A percentile compares a stretch with the other conserved stretches of the same genome.
Conservation (phyloP, 2,888 invertebrate species). For the Drosophila diplacantha region DNA sequence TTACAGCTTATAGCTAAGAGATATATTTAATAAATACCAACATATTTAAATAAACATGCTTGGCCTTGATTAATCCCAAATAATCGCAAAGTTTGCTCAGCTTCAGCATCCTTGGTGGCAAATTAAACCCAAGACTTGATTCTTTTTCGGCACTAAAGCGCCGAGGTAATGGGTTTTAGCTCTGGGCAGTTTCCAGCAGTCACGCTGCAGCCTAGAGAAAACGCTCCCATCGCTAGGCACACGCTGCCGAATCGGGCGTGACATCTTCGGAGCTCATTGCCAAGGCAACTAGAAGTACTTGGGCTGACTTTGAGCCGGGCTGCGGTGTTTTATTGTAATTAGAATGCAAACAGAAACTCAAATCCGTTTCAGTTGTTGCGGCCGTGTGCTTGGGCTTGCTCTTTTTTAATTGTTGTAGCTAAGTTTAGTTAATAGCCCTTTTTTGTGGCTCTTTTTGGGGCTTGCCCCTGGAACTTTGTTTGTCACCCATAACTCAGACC, state of each 20-base stretch:
- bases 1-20: background rate
- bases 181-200: background rate
- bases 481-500: conserved; percentile 27
- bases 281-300: conserved; percentile 47
- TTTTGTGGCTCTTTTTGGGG: conserved; percentile 42
- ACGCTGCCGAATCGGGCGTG: conserved; percentile 19
- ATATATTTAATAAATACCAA: background rate
- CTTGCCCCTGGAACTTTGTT: conserved; percentile 31
- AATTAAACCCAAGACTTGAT: conserved; percentile 5
- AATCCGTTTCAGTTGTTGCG: conserved; percentile 50
- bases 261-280: conserved; percentile 32
- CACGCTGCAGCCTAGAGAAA: conserved; percentile 16
- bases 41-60: background rate
- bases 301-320: conserved; percentile 48
- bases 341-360: conserved; percentile 58
- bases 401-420: conserved; percentile 36
- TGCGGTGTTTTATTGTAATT: conserved; percentile 57
- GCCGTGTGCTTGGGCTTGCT: conserved; percentile 11
- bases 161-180: background rate
- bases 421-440: conserved; percentile 52
- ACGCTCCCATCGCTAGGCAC: conserved; percentile 20
- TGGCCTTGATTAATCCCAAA: background rate
- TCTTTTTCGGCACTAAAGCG: conserved; percentile 2
- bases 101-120: conserved; percentile 4
- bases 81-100: background rate